Conservation (phyloP, 1,140 invertebrate species). For the Drosophila triauraria region DNA sequence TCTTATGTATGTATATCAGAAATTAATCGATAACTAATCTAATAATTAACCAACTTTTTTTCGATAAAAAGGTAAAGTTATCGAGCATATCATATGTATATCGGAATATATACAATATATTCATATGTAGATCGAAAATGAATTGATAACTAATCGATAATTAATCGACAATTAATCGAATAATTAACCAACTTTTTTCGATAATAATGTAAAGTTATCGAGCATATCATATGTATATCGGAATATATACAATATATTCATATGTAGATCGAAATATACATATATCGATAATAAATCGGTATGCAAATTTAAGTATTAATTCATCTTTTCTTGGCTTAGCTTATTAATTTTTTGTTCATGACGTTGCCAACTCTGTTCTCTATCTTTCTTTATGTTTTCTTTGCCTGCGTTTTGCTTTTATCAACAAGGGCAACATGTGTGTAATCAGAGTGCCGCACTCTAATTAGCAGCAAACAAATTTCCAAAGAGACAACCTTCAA, state of each 20-base stretch:
- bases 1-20: not conserved
- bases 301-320: not conserved
- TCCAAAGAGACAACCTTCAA: slow-evolving; percentile 36
- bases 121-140: too few species aligned
- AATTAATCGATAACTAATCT: not conserved
- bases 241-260: too few species aligned
- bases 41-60: too few species aligned
- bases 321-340: not conserved
- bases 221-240: too few species aligned
- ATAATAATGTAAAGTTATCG: too few species aligned
- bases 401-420: slow-evolving; percentile 27
- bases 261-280: too few species aligned
- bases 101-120: too few species aligned
- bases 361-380: slow-evolving; percentile 13
- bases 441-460: slow-evolving; percentile 68
- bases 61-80: too few species aligned
- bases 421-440: slow-evolving; percentile 29
- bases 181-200: too few species aligned
- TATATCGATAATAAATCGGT: not conserved
- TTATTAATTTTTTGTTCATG: not conserved
- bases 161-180: too few species aligned
- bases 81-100: too few species aligned
- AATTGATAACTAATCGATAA: too few species aligned
- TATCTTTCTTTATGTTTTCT: slow-evolving; percentile 8
- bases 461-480: slow-evolving; percentile 74